Base-by-base conservation (phyloP, 1,140 invertebrate genomes). In the Drosophila prosaltans region DNA sequence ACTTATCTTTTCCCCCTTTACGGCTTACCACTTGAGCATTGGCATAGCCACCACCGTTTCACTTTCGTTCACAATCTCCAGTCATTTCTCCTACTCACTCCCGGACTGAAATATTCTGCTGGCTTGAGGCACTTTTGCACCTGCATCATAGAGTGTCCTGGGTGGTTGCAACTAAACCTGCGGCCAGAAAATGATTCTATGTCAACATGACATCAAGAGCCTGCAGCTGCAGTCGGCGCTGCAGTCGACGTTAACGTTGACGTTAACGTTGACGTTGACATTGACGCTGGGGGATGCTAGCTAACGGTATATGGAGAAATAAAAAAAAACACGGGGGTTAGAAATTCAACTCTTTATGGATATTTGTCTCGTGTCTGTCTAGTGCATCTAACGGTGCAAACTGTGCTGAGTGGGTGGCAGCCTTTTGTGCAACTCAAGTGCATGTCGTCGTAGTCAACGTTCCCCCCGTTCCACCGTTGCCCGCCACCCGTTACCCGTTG, bases 371-470 rank as follows among this genome's bases (percentile, higher is more conserved):
- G 71, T 81, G 80, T 58, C 85, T 83, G 84, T 89, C 85, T 90
- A 89, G 80, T 86, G 84, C 88, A 88, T 90, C 88, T 78, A 81
- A 80, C 88, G 74, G 77, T 78, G 75, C 69, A 75, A 74, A 63
- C 26, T 40, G 40, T 26, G 16, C 24, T 43, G 36, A 40, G 55
- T 65, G 61, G 51, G 32, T 60, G 64, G 64, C 32, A 30, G 58
- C 74, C 54, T 89, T 51, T 91, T 91, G 90, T 91, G 78, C 67
- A 86, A 76, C 80, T 91, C 89, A 91, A 91, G 90, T 91, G 90
- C 90, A 91, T 91, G 90, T 91, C 85, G 90, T 66, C 89, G 88
- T 40, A 40, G 32, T 36, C 32, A 36, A 36, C 32, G 32, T 40
- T 3, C 39, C 39, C 39, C 39, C 39, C 39, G 1, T 7, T 7